A percentile compares a stretch with the other conserved stretches of the same genome.
Conservation (phyloP, 1,140 invertebrate genomes). For the Triops longicaudatus region DNA sequence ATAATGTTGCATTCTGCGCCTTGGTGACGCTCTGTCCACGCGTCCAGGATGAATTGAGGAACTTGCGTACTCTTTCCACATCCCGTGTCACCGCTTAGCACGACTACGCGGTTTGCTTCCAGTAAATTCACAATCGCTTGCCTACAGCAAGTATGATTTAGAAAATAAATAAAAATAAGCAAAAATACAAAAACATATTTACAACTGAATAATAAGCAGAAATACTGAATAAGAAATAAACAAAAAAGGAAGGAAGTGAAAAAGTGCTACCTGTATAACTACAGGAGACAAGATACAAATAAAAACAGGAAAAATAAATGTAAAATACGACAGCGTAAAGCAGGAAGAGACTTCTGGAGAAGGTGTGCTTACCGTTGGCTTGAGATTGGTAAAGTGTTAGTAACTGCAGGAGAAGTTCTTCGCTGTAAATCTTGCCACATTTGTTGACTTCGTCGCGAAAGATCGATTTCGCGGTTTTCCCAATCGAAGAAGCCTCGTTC, state of each 20-base stretch:
- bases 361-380: not conserved
- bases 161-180: not conserved
- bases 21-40: constrained; percentile 37
- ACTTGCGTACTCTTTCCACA: constrained; percentile 43
- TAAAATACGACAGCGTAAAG: not conserved
- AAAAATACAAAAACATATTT: not conserved
- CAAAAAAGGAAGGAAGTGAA: no score
- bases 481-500: not conserved
- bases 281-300: no score
- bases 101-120: constrained; percentile 35
- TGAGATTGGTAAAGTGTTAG: not conserved
- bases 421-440: not conserved
- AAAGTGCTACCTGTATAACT: no score
- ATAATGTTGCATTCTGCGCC: constrained; percentile 46
- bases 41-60: constrained; percentile 45
- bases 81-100: constrained; percentile 41
- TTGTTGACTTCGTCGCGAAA: not conserved
- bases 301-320: not conserved
- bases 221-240: no score
- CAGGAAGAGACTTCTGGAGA: no score
- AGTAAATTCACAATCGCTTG: constrained; percentile 30
- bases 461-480: not conserved
- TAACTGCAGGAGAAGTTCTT: not conserved
- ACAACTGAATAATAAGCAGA: no score
- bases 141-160: constrained; percentile 9